A percentile compares a stretch with the other conserved stretches of the same genome.
Evolutionary conservation across 2,797 vertebrate species (phyloP).

Genomic region (Tenualosa thibaudeaui): DNA sequence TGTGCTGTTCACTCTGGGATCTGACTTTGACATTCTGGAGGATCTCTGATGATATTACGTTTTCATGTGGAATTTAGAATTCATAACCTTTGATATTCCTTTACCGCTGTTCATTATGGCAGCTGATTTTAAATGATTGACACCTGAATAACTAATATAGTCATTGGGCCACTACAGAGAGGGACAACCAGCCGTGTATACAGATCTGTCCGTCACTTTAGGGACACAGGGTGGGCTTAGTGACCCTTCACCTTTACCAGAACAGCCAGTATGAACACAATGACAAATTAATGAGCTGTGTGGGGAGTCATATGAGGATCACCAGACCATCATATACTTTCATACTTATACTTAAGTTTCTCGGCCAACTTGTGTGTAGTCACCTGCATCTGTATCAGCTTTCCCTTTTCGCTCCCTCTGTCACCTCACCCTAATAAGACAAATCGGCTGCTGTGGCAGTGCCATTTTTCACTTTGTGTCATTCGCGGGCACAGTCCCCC

Average conservation of each 20-base stretch:
- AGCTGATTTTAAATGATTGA: neutral
- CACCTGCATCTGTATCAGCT: slow-evolving; percentile 34
- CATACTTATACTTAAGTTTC: too few species aligned
- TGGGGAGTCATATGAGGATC: neutral
- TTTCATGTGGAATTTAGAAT: neutral
- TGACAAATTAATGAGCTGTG: neutral
- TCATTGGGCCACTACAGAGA: neutral
- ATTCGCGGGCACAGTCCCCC: neutral
- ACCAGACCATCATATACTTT: neutral
- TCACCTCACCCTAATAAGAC: slow-evolving; percentile 32
- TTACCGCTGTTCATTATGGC: neutral
- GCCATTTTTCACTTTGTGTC: neutral
- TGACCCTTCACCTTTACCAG: neutral
- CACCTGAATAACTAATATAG: neutral
- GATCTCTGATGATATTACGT: neutral
- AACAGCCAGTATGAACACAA: neutral
- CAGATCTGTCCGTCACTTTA: neutral
- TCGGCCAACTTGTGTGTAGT: slow-evolving; percentile 21
- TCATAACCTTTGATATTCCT: neutral
- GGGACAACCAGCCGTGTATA: neutral
- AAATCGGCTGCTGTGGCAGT: slow-evolving; percentile 29
- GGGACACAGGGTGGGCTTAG: neutral
- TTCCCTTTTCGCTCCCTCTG: slow-evolving; percentile 27
- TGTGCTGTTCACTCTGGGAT: neutral
- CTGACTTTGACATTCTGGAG: neutral